Conservation (phyloP, 1,140 invertebrate genomes). For the Gyrodactylus bullatarudis region DNA sequence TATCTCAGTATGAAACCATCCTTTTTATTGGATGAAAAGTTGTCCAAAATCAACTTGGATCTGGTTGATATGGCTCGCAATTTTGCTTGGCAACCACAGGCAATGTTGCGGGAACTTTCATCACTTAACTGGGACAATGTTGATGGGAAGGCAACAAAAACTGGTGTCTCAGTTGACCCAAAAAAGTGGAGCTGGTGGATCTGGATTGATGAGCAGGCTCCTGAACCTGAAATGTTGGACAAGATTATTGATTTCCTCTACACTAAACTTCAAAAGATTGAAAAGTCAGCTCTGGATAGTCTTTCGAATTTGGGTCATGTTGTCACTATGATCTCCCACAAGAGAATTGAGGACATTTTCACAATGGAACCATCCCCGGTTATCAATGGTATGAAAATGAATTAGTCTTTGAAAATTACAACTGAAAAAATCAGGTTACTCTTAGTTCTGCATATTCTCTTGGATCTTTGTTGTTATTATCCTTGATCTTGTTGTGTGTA, state of each 20-base stretch:
- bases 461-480: too few relatives aligned
- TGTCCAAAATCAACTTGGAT: not conserved
- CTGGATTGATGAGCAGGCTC: not conserved
- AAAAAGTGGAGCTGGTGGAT: not conserved
- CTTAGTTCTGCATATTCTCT: too few relatives aligned
- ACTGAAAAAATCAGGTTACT: too few relatives aligned
- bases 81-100: not conserved
- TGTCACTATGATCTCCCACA: not conserved
- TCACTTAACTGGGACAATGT: not conserved
- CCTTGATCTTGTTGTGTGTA: too few relatives aligned
- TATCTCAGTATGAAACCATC: not conserved
- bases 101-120: not conserved
- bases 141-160: not conserved
- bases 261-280: not conserved
- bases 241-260: not conserved
- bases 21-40: not conserved
- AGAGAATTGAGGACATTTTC: not conserved
- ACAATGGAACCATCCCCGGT: not conserved
- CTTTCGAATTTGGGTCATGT: not conserved
- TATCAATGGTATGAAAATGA: too few relatives aligned
- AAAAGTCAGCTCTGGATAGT: not conserved
- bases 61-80: not conserved
- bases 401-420: too few relatives aligned
- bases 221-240: not conserved
- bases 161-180: not conserved